Percentiles rank a stretch among this genome's conserved stretches.
Conservation (phyloP, 2,888 invertebrate species). For the Lepidocyrtinus sp. region DNA sequence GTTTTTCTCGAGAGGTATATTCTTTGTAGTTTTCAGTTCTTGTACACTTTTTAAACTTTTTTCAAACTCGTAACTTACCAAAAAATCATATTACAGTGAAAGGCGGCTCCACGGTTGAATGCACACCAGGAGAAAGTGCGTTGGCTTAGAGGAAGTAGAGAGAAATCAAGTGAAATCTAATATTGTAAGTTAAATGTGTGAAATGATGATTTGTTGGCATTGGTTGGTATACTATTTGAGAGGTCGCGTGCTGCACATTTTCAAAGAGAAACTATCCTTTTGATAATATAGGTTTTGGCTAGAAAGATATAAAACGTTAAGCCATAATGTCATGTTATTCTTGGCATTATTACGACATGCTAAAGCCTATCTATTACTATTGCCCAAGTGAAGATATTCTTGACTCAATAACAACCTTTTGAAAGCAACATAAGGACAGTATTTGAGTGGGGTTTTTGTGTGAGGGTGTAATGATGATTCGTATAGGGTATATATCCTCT, state of each 20-base stretch:
- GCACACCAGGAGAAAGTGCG: neutral
- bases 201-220: conserved; percentile 31
- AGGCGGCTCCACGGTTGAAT: neutral
- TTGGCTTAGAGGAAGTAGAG: too few species aligned
- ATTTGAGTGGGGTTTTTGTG: neutral
- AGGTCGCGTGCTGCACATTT: conserved; percentile 20
- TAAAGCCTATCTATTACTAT: neutral
- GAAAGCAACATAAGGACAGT: neutral
- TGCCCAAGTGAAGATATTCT: neutral
- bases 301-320: neutral
- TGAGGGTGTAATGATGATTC: neutral
- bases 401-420: neutral
- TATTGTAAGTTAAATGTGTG: conserved; percentile 6
- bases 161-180: conserved; percentile 41
- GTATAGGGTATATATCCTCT: neutral
- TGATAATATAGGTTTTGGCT: neutral
- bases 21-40: too few species aligned
- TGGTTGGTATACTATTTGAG: neutral
- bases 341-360: too few species aligned
- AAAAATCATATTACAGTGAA: conserved; percentile 5
- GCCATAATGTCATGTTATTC: neutral
- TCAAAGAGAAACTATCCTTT: neutral
- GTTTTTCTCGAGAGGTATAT: neutral
- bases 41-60: too few species aligned
- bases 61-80: neutral